phyloP scores from a whole-genome alignment of 2,888 invertebrate species.

The Drosophila mercatorum region DNA sequence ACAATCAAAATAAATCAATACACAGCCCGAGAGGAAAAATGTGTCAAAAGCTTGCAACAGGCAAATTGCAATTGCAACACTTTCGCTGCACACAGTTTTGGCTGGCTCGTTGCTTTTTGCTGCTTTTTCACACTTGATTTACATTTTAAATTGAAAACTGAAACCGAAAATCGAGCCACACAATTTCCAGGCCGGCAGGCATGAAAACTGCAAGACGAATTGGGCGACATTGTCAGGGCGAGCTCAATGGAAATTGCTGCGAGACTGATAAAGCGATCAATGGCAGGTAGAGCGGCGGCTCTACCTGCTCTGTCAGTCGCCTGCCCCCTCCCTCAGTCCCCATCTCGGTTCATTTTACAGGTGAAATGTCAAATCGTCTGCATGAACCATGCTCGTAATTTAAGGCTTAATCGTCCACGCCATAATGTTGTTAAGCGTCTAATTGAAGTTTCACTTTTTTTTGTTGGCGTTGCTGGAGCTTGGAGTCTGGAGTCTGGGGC shows the following conservation, averaged over 20 bases:
- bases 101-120: constrained; percentile 24
- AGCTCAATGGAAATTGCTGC: constrained; percentile 37
- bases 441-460: constrained; percentile 77
- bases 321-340: background rate
- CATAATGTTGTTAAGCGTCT: constrained; percentile 77
- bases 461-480: background rate
- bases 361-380: constrained; percentile 74
- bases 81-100: constrained; percentile 65
- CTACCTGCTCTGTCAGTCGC: background rate
- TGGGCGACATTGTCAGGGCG: constrained; percentile 72
- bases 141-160: constrained; percentile 76
- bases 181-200: constrained; percentile 72
- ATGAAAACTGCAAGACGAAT: constrained; percentile 76
- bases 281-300: constrained; percentile 44
- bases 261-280: constrained; percentile 72
- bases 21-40: constrained; percentile 71
- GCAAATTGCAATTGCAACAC: constrained; percentile 79
- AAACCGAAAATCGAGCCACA: constrained; percentile 28
- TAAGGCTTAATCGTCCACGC: constrained; percentile 80
- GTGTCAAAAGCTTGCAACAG: constrained; percentile 74
- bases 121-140: constrained; percentile 77
- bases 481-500: constrained; percentile 9
- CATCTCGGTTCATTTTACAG: constrained; percentile 31
- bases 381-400: constrained; percentile 65
- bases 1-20: constrained; percentile 78